Base-by-base conservation (phyloP, 1,140 invertebrate genomes). In the Brachionus manjavacas region DNA sequence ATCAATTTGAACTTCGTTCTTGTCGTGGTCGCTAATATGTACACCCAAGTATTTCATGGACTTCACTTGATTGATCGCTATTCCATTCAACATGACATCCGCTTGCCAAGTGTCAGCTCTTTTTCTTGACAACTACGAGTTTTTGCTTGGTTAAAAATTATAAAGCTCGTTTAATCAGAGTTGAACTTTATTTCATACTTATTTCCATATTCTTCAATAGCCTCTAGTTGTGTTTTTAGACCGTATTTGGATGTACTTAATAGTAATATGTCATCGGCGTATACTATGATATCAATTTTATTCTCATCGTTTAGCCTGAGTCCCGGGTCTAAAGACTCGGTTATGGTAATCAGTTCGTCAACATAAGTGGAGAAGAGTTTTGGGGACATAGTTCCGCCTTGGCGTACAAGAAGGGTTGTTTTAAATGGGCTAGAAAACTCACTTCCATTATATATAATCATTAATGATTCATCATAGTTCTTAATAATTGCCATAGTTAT, bases 341-440 rank as follows among this genome's bases (percentile, higher is more conserved):
- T 23, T 72, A 39, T 25, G 7, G 11, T n/a, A 16, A 72, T 41
- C 14, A 72, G 31, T 39, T 43, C 68, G 14, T 72, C 23, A n/a
- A 72, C 20, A 25, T 72, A 72, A 12, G 43, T 72, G n/a, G 68
- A 72, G 39, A 72, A 72, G 7, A 72, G 35, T 72, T 72, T 72
- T 14, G 68, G 68, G n/a, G 68, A 72, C 31, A 43, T n/a, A n/a
- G 16, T 72, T n/a, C 68, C 68, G 14, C 68, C 68, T 72, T 72
- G 68, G 12, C 35, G 12, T n/a, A 72, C 68, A 41, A 35, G 35
- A 8, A 72, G 31, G 31, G 68, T 43, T 41, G 68, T 72, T 41
- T 9, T 39, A 25, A 72, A 72, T 16, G 39, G n/a, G n/a, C 14
- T 72, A 9, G 68, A 72, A 23, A 16, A 72, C 20, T 72, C 68